phyloP scores from a whole-genome alignment of 2,888 invertebrate genomes.

The Antitype chi region DNA sequence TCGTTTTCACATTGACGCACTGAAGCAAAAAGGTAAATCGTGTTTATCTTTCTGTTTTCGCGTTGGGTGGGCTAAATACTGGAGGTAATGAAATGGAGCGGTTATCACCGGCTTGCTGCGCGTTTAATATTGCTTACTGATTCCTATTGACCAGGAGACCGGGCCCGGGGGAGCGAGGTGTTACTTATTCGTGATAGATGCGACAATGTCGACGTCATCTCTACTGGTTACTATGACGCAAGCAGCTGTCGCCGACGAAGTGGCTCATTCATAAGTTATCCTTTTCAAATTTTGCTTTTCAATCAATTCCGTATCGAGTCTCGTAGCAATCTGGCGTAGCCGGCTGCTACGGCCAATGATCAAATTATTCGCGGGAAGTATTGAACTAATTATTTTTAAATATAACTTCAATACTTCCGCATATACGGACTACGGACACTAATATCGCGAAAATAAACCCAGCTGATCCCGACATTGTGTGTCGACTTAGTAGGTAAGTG shows the following conservation, averaged over 20 bases:
- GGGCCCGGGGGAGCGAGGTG: no score
- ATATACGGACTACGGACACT: no score
- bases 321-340: constrained; percentile 5
- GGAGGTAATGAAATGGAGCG: constrained; percentile 13
- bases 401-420: no score
- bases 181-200: not conserved
- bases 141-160: not conserved
- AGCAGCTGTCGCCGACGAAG: not conserved
- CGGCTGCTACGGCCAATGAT: not conserved
- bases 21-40: constrained; percentile 20
- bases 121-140: not conserved
- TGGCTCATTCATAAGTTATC: not conserved
- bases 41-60: not conserved
- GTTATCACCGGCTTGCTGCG: not conserved
- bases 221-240: not conserved
- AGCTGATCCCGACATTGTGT: no score
- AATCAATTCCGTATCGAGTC: not conserved
- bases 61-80: constrained; percentile 8
- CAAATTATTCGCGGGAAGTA: not conserved
- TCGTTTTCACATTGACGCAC: not conserved
- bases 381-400: no score
- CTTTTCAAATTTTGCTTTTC: not conserved
- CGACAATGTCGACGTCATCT: not conserved
- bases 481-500: no score
- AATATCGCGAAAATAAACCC: no score